Base-by-base conservation (phyloP, 2,113 vertebrate genomes). In the Scartelaos histophorus region DNA sequence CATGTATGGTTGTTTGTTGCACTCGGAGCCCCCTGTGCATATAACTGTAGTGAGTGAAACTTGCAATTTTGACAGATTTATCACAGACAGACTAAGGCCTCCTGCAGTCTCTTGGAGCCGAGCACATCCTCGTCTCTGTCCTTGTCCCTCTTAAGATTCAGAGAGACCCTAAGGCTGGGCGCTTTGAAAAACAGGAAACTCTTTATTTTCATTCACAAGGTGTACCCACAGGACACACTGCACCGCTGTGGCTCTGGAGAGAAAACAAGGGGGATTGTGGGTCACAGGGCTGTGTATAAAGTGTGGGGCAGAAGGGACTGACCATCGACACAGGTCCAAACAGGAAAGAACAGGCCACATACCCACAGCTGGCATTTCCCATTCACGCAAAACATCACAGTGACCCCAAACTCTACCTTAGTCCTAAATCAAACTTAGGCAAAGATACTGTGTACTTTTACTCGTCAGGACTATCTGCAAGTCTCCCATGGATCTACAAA, bases 101-200 rank as follows among this genome's bases (percentile, higher is more conserved):
- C 67, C 84, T 68, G 75, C 25, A 67, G 69, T 66, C 19, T 53
- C 51, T 0, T 47, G 24, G 13, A 58, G 19, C 75, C 12, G n/a
- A 69, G 70, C 76, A 78, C 56, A 61, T 77, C 71, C 60, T 67
- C 66, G 34, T 76, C 58, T 68, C 70, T 65, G 54, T 57, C 66
- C 69, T 24, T 65, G 57, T 45, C 71, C 69, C 47, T 65, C 57
- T 38, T 72, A 22, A 29, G 46, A 11, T 68, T 69, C 19, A 76
- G 79, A 67, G 43, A 1, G 51, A 75, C 79, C 61, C 29, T 24
- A 78, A 66, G 73, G 75, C 71, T 15, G 54, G 16, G 76, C 34
- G 78, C 68, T 67, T 46, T 71, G 70, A 74, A 82, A 90, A 91
- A 90, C 87, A 91, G 91, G 88, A 91, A 87, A 83, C 66, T 29